A percentile compares a stretch with the other conserved stretches of the same genome.
These are phyloP conservation scores for Nemapogon koenigi DNA, from an alignment of 2,888 invertebrate genomes.

Conservation along the genomic window DNA sequence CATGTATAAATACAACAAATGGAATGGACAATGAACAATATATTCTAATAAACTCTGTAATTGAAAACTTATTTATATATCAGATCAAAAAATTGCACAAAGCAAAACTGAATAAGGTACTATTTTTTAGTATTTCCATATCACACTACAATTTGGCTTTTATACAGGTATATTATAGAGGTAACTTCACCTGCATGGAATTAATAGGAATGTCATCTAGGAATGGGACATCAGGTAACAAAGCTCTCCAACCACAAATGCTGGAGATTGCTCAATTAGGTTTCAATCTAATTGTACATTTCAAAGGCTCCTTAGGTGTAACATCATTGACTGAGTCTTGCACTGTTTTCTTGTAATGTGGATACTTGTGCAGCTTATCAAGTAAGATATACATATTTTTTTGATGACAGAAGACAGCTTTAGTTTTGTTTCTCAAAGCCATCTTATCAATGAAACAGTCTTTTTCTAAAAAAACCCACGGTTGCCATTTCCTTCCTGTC, in stretches of 20 bases:
- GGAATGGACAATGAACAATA: no score
- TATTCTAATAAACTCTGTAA: no score
- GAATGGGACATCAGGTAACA: not conserved
- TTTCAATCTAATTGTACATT: conserved; percentile 53
- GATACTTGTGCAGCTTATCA: conserved; percentile 50
- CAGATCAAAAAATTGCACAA: no score
- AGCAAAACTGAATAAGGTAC: no score
- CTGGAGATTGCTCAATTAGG: conserved; percentile 15
- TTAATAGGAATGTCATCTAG: not conserved
- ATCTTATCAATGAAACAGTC: conserved; percentile 52
- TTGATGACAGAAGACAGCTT: conserved; percentile 44
- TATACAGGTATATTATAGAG: conserved; percentile 11
- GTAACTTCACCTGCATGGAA: not conserved
- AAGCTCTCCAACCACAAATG: not conserved
- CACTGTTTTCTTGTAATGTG: conserved; percentile 16
- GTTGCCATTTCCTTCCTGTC: conserved; percentile 59
- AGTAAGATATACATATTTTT: conserved; percentile 43
- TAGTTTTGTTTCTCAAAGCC: conserved; percentile 42
- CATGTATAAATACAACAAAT: no score
- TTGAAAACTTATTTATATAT: no score
- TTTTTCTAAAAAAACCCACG: conserved; percentile 56
- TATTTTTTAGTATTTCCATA: no score
- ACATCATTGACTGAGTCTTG: conserved; percentile 23
- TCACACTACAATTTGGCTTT: conserved; percentile 57
- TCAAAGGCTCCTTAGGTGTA: conserved; percentile 35